phyloP scores from a whole-genome alignment of 2,797 vertebrate genomes.

The Takifugu ocellatus region DNA sequence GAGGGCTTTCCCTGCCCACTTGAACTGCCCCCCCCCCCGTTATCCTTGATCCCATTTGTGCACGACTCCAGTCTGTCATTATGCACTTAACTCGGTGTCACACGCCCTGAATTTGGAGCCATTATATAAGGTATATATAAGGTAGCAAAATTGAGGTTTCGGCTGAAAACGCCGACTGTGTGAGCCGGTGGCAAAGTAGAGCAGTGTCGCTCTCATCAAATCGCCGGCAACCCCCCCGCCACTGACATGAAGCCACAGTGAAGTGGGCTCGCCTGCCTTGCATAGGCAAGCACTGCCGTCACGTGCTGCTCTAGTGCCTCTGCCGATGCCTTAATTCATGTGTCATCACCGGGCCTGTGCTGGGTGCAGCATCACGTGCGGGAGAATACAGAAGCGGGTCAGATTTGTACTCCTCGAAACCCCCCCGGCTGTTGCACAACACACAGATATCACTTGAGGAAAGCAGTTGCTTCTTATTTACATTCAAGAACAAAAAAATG shows the following conservation, averaged over 20 bases:
- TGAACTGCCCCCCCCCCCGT: conserved; percentile 37
- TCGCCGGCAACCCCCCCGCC: conserved; percentile 29
- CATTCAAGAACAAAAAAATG: background rate
- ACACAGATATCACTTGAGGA: background rate
- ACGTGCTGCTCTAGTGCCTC: conserved; percentile 73
- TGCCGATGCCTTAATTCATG: conserved; percentile 76
- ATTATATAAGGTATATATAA: too few relatives aligned
- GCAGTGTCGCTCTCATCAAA: conserved; percentile 34
- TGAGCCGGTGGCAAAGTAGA: conserved; percentile 25
- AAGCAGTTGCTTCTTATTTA: too few relatives aligned
- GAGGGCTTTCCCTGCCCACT: conserved; percentile 57
- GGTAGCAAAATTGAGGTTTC: conserved; percentile 47
- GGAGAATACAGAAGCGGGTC: conserved; percentile 27
- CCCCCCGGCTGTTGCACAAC: background rate
- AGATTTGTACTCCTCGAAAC: conserved; percentile 19
- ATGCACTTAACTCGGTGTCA: conserved; percentile 9
- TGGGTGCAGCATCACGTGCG: conserved; percentile 35
- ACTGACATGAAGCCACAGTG: conserved; percentile 49
- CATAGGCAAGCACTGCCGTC: conserved; percentile 55
- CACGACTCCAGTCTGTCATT: conserved; percentile 29
- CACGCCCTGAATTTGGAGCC: conserved; percentile 28
- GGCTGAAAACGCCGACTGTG: conserved; percentile 14
- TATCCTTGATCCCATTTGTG: conserved; percentile 36
- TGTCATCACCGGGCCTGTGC: conserved; percentile 50
- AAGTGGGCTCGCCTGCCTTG: conserved; percentile 48